Conservation (phyloP, 1,140 invertebrate species). For the Drosophila kikkawai region DNA sequence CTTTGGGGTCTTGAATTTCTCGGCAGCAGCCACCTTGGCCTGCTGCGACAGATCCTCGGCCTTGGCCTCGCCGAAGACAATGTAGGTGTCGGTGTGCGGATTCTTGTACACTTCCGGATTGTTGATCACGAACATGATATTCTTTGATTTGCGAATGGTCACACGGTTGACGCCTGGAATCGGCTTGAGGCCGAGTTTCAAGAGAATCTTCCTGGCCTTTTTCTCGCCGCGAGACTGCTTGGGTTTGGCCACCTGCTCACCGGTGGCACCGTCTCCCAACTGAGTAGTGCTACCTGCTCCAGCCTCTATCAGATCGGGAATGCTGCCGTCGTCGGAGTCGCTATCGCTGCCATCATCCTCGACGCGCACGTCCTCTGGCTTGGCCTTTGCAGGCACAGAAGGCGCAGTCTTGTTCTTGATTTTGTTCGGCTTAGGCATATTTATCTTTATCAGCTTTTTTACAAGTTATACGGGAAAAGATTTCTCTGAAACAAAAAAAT, state of each 20-base stretch:
- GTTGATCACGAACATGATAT: conserved; percentile 99
- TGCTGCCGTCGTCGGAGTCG: conserved; percentile 94
- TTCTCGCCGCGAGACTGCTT: conserved; percentile 99
- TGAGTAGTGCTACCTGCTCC: conserved; percentile 83
- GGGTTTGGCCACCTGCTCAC: conserved; percentile 95
- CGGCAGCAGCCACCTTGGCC: conserved; percentile 98
- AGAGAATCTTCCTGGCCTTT: conserved; percentile 99
- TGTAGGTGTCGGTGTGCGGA: conserved; percentile 99
- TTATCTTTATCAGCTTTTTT: conserved; percentile 32
- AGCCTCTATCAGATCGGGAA: conserved; percentile 94
- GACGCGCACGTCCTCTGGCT: conserved; percentile 85
- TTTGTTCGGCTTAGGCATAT: conserved; percentile 94
- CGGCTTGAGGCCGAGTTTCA: conserved; percentile 98
- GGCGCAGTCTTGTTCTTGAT: conserved; percentile 89
- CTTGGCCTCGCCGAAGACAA: conserved; percentile 99
- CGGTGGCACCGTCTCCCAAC: conserved; percentile 87
- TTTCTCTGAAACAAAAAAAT: background rate
- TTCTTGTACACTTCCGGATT: conserved; percentile 99
- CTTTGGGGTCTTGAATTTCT: conserved; percentile 98
- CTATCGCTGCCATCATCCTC: conserved; percentile 90
- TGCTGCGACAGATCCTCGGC: conserved; percentile 99
- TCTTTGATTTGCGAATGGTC: conserved; percentile 99
- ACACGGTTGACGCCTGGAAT: conserved; percentile 98
- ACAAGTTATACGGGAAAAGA: background rate
- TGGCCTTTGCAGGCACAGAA: conserved; percentile 87